These are phyloP conservation scores for Spilosoma lubricipeda DNA, from an alignment of 2,888 invertebrate genomes.

Conservation along the genomic window DNA sequence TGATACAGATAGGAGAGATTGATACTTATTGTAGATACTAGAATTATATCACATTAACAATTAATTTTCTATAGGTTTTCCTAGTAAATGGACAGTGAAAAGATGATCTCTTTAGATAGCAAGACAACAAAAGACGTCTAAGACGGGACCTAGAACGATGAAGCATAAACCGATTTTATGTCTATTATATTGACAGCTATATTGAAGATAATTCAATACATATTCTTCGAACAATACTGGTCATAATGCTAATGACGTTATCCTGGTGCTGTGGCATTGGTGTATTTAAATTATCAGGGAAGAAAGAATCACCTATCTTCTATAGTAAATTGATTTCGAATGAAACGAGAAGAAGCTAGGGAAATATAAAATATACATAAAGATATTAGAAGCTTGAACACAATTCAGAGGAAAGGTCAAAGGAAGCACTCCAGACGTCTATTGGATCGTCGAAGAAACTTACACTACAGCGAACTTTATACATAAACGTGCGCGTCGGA, in stretches of 20 bases:
- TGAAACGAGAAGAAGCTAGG: neutral
- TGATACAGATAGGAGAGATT: neutral
- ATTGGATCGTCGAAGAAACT: constrained; percentile 15
- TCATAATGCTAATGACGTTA: neutral
- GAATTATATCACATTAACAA: neutral
- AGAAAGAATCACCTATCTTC: too few relatives aligned
- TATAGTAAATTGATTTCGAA: neutral
- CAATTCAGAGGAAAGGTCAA: neutral
- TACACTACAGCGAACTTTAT: constrained; percentile 21
- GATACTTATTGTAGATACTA: neutral
- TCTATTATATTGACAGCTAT: neutral
- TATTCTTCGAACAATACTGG: neutral
- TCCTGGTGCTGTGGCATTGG: neutral
- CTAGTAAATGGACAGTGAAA: neutral
- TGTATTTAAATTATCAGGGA: too few relatives aligned
- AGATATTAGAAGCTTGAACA: neutral
- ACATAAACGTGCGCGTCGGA: constrained; percentile 18
- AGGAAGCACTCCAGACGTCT: constrained; percentile 4
- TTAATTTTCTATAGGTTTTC: neutral
- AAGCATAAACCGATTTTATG: neutral
- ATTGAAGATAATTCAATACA: neutral
- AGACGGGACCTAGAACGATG: neutral
- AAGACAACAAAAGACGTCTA: constrained; percentile 4
- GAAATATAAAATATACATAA: neutral
- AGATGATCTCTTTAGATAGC: constrained; percentile 8